Base-by-base conservation (phyloP, 2,797 vertebrate species). In the Eleutherodactylus coqui region DNA sequence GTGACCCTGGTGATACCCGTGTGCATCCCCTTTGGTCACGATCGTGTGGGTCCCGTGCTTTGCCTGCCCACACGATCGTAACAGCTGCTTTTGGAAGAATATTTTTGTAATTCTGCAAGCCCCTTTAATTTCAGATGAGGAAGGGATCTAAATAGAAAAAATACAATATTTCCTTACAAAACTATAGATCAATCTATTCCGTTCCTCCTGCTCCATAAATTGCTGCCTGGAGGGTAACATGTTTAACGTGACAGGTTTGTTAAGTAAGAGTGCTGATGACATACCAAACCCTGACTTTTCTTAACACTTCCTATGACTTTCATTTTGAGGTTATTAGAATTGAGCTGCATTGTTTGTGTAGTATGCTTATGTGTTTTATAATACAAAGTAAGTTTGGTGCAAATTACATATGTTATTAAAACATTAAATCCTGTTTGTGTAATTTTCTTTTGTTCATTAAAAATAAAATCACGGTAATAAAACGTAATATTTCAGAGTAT, bases 401-500 rank as follows among this genome's bases (percentile, higher is more conserved):
- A 27, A 45, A 17, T 73, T 45, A 45, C 70, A n/a, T 27, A 13
- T 38, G 9, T 73, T 73, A 73, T 73, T 73, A 73, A 73, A 73
- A 17, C n/a, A 73, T 73, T 73, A 45, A 73, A 73, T 73, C 70
- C 70, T 73, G 70, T 6, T 45, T 45, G 38, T 43, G 36, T 73
- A 43, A 73, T 27, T n/a, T 73, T 27, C 10, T 45, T 43, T 27
- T 73, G 70, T 73, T 73, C 70, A 73, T 45, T 73, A 73, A 45
- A 69, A 70, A 41, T 41, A 70, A 70, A 73, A 73, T 73, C 24
- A 45, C 45, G 43, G 70, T 27, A 73, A 73, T 73, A 73, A 45
- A 45, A 73, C 27, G 24, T 45, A 43, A 73, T 73, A 73, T 45
- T 45, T 73, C 41, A 14, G 10, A 3, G 41, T 16, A 45, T 73